Percentiles rank a stretch among this genome's conserved stretches.
These are phyloP conservation scores for Lethocerus indicus DNA, from an alignment of 1,140 invertebrate species.

Conservation along the genomic window DNA sequence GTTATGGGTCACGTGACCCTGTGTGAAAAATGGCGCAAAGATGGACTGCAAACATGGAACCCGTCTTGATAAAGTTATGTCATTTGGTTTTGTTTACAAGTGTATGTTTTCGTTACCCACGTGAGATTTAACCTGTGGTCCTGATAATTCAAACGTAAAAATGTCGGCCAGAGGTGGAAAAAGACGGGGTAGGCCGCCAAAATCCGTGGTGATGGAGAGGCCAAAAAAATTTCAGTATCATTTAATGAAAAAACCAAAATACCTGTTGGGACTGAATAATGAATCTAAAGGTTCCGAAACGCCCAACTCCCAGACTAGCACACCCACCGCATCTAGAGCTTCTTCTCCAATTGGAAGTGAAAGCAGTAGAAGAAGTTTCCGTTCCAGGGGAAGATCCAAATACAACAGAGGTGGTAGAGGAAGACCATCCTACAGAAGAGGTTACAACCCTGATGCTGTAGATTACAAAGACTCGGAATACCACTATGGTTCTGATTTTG, in stretches of 20 bases:
- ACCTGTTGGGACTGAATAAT: constrained; percentile 42
- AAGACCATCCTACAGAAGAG: constrained; percentile 34
- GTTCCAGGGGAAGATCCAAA: constrained; percentile 22
- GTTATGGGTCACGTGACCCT: constrained; percentile 34
- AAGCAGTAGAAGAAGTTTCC: constrained; percentile 41
- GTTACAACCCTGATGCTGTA: constrained; percentile 52
- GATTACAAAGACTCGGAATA: constrained; percentile 71
- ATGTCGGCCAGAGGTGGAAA: constrained; percentile 74
- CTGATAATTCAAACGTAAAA: constrained; percentile 26
- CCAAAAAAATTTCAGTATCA: constrained; percentile 71
- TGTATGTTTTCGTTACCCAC: constrained; percentile 30
- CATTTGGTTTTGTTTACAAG: constrained; percentile 43
- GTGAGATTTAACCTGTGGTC: constrained; percentile 23
- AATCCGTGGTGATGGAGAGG: constrained; percentile 66
- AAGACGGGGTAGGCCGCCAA: constrained; percentile 72
- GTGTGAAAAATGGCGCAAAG: constrained; percentile 39
- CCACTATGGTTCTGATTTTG: constrained; percentile 79
- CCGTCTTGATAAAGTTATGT: constrained; percentile 33
- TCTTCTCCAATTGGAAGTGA: constrained; percentile 56
- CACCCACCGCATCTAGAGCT: constrained; percentile 54
- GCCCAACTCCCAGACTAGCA: constrained; percentile 42
- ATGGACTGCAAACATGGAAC: constrained; percentile 33
- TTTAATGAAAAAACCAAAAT: constrained; percentile 82
- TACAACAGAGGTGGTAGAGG: constrained; percentile 21
- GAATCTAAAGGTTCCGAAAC: constrained; percentile 43